These are phyloP conservation scores for Caenorhabditis drosophilae DNA, from an alignment of 2,888 invertebrate genomes.

Conservation along the genomic window DNA sequence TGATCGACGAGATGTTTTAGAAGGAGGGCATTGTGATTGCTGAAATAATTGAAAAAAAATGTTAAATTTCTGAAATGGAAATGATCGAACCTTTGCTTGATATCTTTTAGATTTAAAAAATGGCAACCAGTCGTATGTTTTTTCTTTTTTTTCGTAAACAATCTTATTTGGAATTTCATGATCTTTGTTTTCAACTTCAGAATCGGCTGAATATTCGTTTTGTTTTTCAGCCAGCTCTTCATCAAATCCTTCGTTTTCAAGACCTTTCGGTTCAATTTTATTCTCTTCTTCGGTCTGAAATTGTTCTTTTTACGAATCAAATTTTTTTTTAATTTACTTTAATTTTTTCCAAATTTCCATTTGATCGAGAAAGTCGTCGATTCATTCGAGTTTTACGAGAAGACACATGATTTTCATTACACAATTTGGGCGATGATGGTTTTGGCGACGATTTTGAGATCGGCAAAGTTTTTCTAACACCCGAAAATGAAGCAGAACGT, in stretches of 20 bases:
- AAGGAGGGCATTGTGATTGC: too few species aligned
- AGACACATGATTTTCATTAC: background rate
- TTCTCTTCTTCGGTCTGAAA: background rate
- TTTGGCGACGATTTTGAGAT: slow-evolving; percentile 6
- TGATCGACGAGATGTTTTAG: slow-evolving; percentile 7
- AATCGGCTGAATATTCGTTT: too few species aligned
- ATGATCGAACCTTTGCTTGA: slow-evolving; percentile 12
- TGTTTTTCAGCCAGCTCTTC: too few species aligned
- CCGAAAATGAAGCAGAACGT: slow-evolving; percentile 33
- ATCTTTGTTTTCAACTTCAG: slow-evolving; percentile 11
- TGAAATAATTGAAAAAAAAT: too few species aligned
- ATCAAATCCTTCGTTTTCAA: slow-evolving; percentile 28
- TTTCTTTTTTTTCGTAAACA: slow-evolving; percentile 19
- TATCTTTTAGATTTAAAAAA: slow-evolving; percentile 28
- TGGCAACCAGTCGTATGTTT: slow-evolving; percentile 32
- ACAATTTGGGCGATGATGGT: background rate
- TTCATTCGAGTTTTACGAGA: background rate
- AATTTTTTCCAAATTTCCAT: slow-evolving; percentile 18
- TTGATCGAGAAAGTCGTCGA: slow-evolving; percentile 24
- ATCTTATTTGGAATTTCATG: slow-evolving; percentile 18
- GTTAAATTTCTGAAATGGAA: too few species aligned
- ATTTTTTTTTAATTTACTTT: background rate
- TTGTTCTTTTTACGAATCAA: background rate
- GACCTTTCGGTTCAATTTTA: slow-evolving; percentile 7
- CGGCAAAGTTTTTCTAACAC: slow-evolving; percentile 7